Evolutionary conservation across 2,797 vertebrate genomes (phyloP), one percentile per base, ranked within the genome.

Genomic region (Microhierax caerulescens): DNA sequence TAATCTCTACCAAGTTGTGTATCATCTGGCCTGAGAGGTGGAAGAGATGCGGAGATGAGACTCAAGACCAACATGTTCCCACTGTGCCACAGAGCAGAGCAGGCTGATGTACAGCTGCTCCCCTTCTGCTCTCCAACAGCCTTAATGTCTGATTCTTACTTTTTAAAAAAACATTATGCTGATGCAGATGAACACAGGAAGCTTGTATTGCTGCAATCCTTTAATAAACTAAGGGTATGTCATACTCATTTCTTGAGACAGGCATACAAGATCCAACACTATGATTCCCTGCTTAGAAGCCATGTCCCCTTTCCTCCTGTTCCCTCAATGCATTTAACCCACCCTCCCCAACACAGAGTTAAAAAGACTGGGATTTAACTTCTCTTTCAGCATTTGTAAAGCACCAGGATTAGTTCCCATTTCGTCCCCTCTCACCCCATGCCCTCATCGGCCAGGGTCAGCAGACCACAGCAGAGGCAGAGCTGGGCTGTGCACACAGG

Each of bases 191-290:
- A 78, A 45, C 54, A 81, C 32, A 69, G 34, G 30, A 88, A 53
- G 22, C 83, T 37, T 56, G 11, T 21, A 69, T 48, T 56, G 22
- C 25, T 37, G 22, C 59, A 17, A 27, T 23, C 7, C 78, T 41
- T 80, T 51, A 69, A 32, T n/a, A 30, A 79, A 23, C 13, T 21
- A 34, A 32, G 19, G 28, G 8, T 67, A 27, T 36, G 24, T 37
- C 7, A 0, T 9, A 45, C 22, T 34, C 2, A 11, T 63, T 39
- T 65, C 74, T 91, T 11, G 1, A 68, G 32, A n/a, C 19, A 47
- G 28, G 14, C 7, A 1, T 22, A 41, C 5, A 65, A 57, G 48
- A n/a, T 5, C 14, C 24, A 50, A 8, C 0, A 2, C 24, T 60
- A 4, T 1, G 4, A 20, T 37, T 21, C 20, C 14, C 30, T 37